These are phyloP conservation scores for Dasyornis broadbenti DNA, from an alignment of 2,113 vertebrate genomes.

Conservation along the genomic window DNA sequence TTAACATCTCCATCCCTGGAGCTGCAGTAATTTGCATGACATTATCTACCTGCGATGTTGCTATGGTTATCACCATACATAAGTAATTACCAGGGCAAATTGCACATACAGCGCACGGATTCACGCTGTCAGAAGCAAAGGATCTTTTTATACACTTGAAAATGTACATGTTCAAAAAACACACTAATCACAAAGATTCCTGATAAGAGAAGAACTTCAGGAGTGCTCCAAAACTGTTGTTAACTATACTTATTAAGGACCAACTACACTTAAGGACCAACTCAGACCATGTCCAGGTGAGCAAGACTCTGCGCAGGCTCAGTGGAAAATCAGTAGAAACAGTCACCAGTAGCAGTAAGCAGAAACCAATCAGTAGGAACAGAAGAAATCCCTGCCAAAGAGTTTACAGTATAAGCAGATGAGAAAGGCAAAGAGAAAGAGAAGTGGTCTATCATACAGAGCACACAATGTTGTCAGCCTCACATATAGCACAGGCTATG, in stretches of 20 bases:
- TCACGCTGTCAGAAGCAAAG: conserved; percentile 47
- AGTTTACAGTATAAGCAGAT: not conserved
- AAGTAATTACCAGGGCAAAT: conserved; percentile 66
- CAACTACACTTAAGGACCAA: not conserved
- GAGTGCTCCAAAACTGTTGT: not conserved
- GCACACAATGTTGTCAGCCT: not conserved
- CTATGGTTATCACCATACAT: conserved; percentile 67
- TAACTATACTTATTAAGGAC: not conserved
- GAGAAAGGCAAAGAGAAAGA: not conserved
- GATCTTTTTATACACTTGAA: conserved; percentile 25
- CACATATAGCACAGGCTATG: not conserved
- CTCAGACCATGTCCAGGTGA: not conserved
- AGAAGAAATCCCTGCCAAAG: not conserved
- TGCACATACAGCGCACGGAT: conserved; percentile 31
- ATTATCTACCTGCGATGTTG: conserved; percentile 58
- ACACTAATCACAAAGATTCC: not conserved
- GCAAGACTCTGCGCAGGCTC: not conserved
- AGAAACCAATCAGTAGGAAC: not conserved
- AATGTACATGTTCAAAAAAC: not conserved
- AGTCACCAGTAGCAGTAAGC: not conserved
- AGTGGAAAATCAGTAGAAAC: not conserved
- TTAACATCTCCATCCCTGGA: conserved; percentile 33
- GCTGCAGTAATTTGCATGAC: conserved; percentile 35
- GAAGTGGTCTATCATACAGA: not conserved
- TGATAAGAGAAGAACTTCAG: not conserved